phyloP scores from a whole-genome alignment of 2,888 invertebrate species.

The Lepidocyrtinus sp. region DNA sequence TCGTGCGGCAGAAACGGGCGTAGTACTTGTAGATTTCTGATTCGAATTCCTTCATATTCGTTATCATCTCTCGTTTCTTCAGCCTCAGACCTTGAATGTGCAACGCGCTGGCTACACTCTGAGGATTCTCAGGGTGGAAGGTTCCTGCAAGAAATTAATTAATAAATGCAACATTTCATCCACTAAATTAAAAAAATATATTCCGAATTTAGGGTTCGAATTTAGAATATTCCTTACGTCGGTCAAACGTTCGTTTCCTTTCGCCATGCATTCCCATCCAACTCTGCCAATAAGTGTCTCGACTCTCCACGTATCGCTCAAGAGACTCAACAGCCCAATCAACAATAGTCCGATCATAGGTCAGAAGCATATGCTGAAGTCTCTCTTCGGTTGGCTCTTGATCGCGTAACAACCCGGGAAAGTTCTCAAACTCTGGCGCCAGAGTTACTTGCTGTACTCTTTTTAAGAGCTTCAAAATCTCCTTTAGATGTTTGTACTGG shows the following conservation, averaged over 20 bases:
- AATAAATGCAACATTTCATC: neutral
- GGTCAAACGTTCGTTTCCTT: constrained; percentile 64
- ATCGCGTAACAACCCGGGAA: constrained; percentile 52
- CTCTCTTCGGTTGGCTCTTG: constrained; percentile 55
- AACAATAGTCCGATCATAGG: constrained; percentile 60
- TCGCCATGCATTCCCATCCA: constrained; percentile 59
- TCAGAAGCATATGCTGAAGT: constrained; percentile 64
- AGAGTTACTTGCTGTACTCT: constrained; percentile 32
- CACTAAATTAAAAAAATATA: neutral
- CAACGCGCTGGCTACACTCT: constrained; percentile 68
- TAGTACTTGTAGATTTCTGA: constrained; percentile 63
- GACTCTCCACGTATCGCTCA: constrained; percentile 45
- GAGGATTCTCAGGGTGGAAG: constrained; percentile 64
- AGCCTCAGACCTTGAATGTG: constrained; percentile 64
- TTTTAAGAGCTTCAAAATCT: constrained; percentile 57
- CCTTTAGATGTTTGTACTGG: constrained; percentile 66
- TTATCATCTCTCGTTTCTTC: constrained; percentile 40
- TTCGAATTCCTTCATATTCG: constrained; percentile 54
- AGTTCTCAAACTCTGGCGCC: constrained; percentile 33
- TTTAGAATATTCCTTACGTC: constrained; percentile 59
- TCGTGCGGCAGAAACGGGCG: constrained; percentile 64
- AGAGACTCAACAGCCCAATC: constrained; percentile 49
- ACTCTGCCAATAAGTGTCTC: constrained; percentile 61
- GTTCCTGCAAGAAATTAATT: constrained; percentile 57
- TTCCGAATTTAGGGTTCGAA: neutral